Evolutionary conservation across 2,888 invertebrate species (phyloP).

Genomic region (Xylocampa areola): DNA sequence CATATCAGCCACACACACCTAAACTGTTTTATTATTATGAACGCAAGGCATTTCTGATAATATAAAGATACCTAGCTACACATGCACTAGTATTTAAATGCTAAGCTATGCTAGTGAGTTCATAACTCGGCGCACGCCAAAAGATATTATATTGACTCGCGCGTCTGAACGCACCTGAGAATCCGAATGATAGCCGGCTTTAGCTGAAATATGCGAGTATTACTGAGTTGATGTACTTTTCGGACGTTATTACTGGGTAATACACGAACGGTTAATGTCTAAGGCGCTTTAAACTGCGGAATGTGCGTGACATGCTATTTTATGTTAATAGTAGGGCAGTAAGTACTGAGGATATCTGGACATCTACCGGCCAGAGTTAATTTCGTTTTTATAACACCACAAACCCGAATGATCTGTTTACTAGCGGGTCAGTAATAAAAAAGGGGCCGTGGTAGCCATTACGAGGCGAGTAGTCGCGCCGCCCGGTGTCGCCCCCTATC

Average conservation of each 20-base stretch:
- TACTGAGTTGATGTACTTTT: constrained; percentile 46
- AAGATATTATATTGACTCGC: constrained; percentile 24
- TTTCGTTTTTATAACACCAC: constrained; percentile 90
- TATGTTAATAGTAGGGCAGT: constrained; percentile 79
- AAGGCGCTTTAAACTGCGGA: constrained; percentile 73
- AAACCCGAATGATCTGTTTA: constrained; percentile 90
- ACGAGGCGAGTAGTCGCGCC: constrained; percentile 82
- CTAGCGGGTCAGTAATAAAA: constrained; percentile 90
- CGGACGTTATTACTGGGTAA: constrained; percentile 65
- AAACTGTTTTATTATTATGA: constrained; percentile 42
- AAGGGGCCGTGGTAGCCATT: constrained; percentile 88
- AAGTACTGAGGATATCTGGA: constrained; percentile 82
- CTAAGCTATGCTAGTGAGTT: constrained; percentile 3
- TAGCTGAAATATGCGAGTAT: constrained; percentile 49
- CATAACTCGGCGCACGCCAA: constrained; percentile 26
- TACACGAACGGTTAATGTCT: constrained; percentile 66
- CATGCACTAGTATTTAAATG: constrained; percentile 5
- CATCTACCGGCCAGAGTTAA: constrained; percentile 87
- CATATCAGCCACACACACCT: constrained; percentile 45
- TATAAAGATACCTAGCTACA: constrained; percentile 7
- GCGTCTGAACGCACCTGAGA: constrained; percentile 40
- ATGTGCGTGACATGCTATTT: constrained; percentile 78
- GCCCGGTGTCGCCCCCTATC: constrained; percentile 87
- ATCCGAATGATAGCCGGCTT: constrained; percentile 38
- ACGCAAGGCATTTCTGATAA: constrained; percentile 17